Evolutionary conservation across 2,888 invertebrate species (phyloP), one percentile per base, ranked within the genome.

Genomic region (Papilio demoleus): DNA sequence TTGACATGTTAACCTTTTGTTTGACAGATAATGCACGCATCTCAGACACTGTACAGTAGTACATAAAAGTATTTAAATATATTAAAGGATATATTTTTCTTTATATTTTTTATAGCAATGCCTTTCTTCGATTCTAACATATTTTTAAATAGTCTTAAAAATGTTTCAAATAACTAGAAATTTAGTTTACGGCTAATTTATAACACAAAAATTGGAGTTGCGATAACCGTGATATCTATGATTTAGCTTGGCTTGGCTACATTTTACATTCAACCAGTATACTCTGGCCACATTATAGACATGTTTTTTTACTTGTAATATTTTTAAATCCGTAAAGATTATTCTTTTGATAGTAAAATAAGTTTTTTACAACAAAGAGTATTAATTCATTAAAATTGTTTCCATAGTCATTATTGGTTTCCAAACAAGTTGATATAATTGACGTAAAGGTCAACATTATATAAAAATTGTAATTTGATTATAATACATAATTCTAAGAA

Each of bases 21-120:
- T 67, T 67, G 67, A 67, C 62, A 38, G 67, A 67, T 67, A 56
- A 62, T 62, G 67, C 56, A 42, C 67, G 27, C 61, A 67, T 50
- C n/a, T 38, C 36, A 17, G 36, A 27, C 17, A 34, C 19, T 6
- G 12, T 62, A 58, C 63, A 12, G 59, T 60, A 50, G 63, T 42
- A 31, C 62, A 68, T 27, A 63, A 45, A 58, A 31, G 34, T 34
- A 62, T 62, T n/a, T 27, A 38, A 22, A 45, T n/a, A 31, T 45
- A 45, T 22, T 36, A 34, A 56, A 38, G 17, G 53, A 38, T n/a
- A 40, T 40, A 60, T 60, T 24, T 14, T 24, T 17, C 14, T 40
- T 40, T 31, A 31, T 4, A 3, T 31, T 31, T 31, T 45, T 45
- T 45, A 45, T 3, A 1, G 2, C 2, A 19, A 31, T 6, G n/a